Conservation (phyloP, 2,113 vertebrate species). For the Eclectus roratus region DNA sequence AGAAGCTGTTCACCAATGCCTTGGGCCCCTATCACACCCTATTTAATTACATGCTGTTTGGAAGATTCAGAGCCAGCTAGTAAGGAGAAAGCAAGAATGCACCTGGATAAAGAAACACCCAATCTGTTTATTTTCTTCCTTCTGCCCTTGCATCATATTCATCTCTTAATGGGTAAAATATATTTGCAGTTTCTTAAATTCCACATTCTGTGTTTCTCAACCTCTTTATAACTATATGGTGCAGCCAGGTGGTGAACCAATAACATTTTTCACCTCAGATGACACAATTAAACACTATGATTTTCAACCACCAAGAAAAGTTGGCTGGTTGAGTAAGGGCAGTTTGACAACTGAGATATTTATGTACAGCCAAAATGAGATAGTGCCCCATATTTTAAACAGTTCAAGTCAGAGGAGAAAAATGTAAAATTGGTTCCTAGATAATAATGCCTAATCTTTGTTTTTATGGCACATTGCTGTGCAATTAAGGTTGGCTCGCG, state of each 20-base stretch:
- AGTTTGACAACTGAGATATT: conserved; percentile 72
- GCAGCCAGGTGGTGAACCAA: conserved; percentile 35
- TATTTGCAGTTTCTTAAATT: background rate
- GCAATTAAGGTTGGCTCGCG: conserved; percentile 69
- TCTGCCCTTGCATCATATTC: background rate
- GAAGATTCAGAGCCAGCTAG: background rate
- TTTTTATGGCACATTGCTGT: conserved; percentile 67
- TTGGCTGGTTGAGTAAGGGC: conserved; percentile 56
- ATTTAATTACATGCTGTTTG: background rate
- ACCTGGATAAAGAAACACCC: background rate
- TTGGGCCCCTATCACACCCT: background rate
- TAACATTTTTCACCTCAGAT: conserved; percentile 23
- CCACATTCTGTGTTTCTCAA: background rate
- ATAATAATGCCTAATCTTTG: conserved; percentile 72
- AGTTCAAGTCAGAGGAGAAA: conserved; percentile 77
- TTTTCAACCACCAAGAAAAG: conserved; percentile 59
- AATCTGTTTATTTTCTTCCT: background rate
- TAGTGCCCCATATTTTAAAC: conserved; percentile 74
- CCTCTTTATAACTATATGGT: conserved; percentile 1
- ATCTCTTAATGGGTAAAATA: background rate
- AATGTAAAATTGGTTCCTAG: conserved; percentile 74
- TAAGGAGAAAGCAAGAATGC: background rate
- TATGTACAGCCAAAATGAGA: conserved; percentile 70
- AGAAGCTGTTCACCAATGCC: background rate
- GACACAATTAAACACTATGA: conserved; percentile 56